Base-by-base conservation (phyloP, 2,797 vertebrate species). In the Peromyscus eremicus region DNA sequence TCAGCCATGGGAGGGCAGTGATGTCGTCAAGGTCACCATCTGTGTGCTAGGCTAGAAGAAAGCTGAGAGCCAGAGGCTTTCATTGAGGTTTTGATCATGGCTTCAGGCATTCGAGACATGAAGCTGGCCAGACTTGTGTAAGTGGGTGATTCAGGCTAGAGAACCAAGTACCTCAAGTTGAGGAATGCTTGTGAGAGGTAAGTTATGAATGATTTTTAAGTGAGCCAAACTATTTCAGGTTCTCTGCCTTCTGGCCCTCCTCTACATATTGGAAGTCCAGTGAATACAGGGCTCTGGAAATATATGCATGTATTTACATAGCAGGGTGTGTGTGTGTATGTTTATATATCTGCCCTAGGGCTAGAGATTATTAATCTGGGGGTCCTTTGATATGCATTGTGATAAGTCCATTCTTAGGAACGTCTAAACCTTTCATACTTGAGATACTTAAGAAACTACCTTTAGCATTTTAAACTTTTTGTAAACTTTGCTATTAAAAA, bases 201-300 rank as follows among this genome's bases (percentile, higher is more conserved):
- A 77, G 60, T 80, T 92, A 29, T 7, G 82, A 92, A 32, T 94
- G 11, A 81, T n/a, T 97, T 92, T 94, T 84, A 93, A 46, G n/a
- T 84, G 46, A 92, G 29, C 11, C 52, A 77, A 40, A 55, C 12
- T 87, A 7, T 71, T 94, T 13, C 60, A 70, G 12, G 23, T 76
- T 89, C 19, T 71, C 75, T 66, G 46, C 13, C 19, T 23, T 86
- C 52, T 75, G 37, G 49, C 1, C 0, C 8, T 94, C 34, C 16
- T 81, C 29, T 64, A 62, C 71, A 40, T 27, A 88, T 92, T 55
- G 92, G 76, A 37, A 87, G 64, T 79, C 49, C 21, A 86, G 77
- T 73, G n/a, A 94, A 87, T 76, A 55, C 5, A 82, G 60, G 52
- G 27, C 57, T 92, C 23, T 43, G 49, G 25, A 95, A 52, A 71